These are phyloP conservation scores for Lepidurus apus DNA, from an alignment of 1,140 invertebrate species.

Conservation along the genomic window DNA sequence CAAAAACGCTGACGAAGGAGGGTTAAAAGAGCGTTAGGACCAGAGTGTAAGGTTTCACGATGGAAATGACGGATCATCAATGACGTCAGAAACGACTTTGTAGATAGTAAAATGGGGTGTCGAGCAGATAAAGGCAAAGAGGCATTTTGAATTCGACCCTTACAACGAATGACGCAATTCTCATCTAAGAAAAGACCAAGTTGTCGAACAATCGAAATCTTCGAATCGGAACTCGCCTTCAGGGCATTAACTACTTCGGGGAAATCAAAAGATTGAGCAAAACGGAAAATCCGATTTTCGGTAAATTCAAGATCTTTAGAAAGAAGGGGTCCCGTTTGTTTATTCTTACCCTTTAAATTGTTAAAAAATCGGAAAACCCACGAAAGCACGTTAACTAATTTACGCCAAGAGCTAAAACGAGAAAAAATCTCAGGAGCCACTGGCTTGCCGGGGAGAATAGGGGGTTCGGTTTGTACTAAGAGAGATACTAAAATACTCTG, in stretches of 20 bases:
- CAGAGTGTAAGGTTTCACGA: background rate
- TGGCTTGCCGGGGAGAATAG: too few species aligned
- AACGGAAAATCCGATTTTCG: too few species aligned
- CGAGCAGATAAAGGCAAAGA: background rate
- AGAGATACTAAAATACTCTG: background rate
- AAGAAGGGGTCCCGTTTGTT: conserved; percentile 1
- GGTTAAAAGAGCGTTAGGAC: background rate
- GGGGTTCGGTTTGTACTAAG: background rate
- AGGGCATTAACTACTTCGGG: too few species aligned
- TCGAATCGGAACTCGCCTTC: too few species aligned
- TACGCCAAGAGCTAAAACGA: too few species aligned
- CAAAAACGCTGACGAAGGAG: background rate
- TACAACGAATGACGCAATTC: background rate
- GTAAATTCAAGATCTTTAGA: background rate
- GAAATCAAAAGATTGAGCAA: too few species aligned
- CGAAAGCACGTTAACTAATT: too few species aligned
- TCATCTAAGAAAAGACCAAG: too few species aligned
- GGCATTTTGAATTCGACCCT: conserved; percentile 4
- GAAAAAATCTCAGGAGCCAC: too few species aligned
- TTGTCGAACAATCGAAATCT: too few species aligned
- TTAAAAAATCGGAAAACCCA: background rate
- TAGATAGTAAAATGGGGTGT: conserved; percentile 14
- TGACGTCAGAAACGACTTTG: background rate
- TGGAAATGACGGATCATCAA: background rate
- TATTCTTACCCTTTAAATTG: background rate